Conservation (phyloP, 2,888 invertebrate genomes). For the Melanostoma scalare region DNA sequence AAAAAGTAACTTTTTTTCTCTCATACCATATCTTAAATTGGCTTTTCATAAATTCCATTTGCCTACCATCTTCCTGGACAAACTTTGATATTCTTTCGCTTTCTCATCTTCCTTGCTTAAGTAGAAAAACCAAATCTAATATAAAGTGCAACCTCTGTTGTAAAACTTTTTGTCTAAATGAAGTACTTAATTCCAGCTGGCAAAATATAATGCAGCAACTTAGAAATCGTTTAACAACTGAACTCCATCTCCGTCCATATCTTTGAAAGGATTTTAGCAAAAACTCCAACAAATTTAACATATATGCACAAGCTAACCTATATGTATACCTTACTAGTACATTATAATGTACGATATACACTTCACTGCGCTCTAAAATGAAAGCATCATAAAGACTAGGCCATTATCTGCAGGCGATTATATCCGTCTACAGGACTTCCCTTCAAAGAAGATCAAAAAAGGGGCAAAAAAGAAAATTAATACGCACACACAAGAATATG, state of each 20-base stretch:
- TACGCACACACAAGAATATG: constrained; percentile 18
- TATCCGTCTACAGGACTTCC: constrained; percentile 63
- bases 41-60: too few relatives aligned
- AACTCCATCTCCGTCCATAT: not conserved
- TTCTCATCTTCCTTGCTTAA: too few relatives aligned
- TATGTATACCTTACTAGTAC: constrained; percentile 6
- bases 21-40: too few relatives aligned
- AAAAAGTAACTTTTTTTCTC: too few relatives aligned
- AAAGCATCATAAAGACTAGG: constrained; percentile 50
- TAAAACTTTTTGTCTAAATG: constrained; percentile 61
- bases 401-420: constrained; percentile 71
- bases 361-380: constrained; percentile 21
- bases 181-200: constrained; percentile 57
- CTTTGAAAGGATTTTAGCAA: not conserved
- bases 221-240: not conserved
- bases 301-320: too few relatives aligned
- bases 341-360: not conserved
- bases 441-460: not conserved
- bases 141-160: not conserved
- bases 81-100: too few relatives aligned
- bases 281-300: too few relatives aligned
- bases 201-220: constrained; percentile 16
- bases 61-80: too few relatives aligned
- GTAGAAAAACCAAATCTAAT: too few relatives aligned
- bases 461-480: constrained; percentile 39